Evolutionary conservation across 2,797 vertebrate species (phyloP).

Genomic region (Tiaroga cobitis): DNA sequence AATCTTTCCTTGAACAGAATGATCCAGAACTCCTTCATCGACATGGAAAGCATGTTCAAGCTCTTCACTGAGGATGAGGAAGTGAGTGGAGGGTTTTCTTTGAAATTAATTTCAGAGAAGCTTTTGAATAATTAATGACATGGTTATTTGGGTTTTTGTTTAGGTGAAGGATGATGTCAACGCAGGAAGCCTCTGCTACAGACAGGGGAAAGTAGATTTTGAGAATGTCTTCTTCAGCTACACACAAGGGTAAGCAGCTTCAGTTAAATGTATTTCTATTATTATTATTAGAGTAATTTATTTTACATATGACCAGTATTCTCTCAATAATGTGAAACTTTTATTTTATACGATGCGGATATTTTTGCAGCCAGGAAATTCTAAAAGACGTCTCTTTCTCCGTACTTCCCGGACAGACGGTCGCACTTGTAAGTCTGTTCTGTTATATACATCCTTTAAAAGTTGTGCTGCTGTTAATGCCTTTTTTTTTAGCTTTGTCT

Average conservation of each 20-base stretch:
- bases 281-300: background rate
- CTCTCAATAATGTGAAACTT: background rate
- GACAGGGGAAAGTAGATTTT: slow-evolving; percentile 87
- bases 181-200: slow-evolving; percentile 79
- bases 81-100: slow-evolving; percentile 67
- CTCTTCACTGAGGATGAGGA: slow-evolving; percentile 90
- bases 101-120: slow-evolving; percentile 1
- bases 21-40: slow-evolving; percentile 96
- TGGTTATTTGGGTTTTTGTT: background rate
- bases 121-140: no score
- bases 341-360: background rate
- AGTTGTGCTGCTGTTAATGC: background rate
- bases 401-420: slow-evolving; percentile 89
- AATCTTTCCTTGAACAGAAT: slow-evolving; percentile 76
- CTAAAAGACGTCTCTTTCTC: slow-evolving; percentile 91
- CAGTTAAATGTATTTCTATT: background rate
- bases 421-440: slow-evolving; percentile 86
- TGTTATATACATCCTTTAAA: background rate
- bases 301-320: background rate
- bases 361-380: slow-evolving; percentile 83
- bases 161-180: slow-evolving; percentile 90
- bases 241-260: slow-evolving; percentile 76
- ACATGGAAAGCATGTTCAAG: slow-evolving; percentile 99
- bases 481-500: background rate
- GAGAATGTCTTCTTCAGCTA: slow-evolving; percentile 95